Evolutionary conservation across 2,113 vertebrate species (phyloP), one percentile per base, ranked within the genome.

Genomic region (Rhinogobius similis): DNA sequence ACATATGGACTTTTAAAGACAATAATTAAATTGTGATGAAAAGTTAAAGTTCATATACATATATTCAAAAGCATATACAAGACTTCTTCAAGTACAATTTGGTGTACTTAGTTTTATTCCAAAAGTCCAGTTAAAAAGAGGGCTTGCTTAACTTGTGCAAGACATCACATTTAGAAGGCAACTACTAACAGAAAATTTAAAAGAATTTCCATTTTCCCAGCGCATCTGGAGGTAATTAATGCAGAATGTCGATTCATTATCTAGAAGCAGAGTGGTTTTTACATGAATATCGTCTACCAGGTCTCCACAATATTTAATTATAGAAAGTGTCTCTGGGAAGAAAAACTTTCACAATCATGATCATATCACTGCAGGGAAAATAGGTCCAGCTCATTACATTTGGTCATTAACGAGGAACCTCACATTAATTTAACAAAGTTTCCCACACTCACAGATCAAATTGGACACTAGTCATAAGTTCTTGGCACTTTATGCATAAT

Each of bases 321-420:
- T n/a, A 36, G 58, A 36, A 29, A n/a, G 3, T n/a, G 27, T 61
- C 7, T 61, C 29, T 59, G 16, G 56, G 27, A 55, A 23, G 26
- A 29, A 18, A 29, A 58, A 58, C 55, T 29, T 61, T 61, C 2
- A 61, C 16, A 61, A 61, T 61, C 58, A 58, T 58, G 55, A 18
- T 36, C 14, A 36, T 36, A 61, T 61, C 27, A 61, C 58, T 38
- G 58, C 58, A 61, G 58, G 58, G 29, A 61, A 61, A 16, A 61
- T 18, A 61, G 29, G 58, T 61, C 29, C 27, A 36, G 14, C 58
- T 61, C 58, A 61, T 61, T 61, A 38, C 29, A 36, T 58, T 29
- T 58, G 55, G 55, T 29, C 26, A 58, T 58, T 58, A 58, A 58
- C 24, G 26, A 26, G 11, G 53, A 58, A 18, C 26, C 7, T 12